Evolutionary conservation across 2,888 invertebrate species (phyloP).

Genomic region (Sphaerophoria taeniata): DNA sequence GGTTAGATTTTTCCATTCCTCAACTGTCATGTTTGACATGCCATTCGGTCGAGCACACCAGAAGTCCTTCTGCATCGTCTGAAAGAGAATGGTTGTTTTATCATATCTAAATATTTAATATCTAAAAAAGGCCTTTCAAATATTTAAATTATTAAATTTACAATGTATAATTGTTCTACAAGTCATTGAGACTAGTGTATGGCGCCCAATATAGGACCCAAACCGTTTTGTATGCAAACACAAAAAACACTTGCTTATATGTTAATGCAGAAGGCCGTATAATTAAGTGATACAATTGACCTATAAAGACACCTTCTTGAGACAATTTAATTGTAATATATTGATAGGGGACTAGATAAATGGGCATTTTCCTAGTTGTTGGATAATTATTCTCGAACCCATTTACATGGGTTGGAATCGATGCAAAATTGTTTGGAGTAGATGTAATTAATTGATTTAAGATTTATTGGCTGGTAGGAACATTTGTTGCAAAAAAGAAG

Average conservation of each 20-base stretch:
- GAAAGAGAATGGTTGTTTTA: constrained; percentile 72
- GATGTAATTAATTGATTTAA: too few species aligned
- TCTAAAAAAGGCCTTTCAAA: background rate
- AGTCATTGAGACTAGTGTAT: background rate
- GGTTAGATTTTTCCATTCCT: constrained; percentile 84
- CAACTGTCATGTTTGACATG: constrained; percentile 80
- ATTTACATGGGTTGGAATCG: too few species aligned
- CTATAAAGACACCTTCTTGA: too few species aligned
- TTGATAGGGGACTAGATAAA: too few species aligned
- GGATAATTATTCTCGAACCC: too few species aligned
- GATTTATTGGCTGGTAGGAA: too few species aligned
- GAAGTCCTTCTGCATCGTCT: constrained; percentile 83
- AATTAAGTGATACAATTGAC: too few species aligned
- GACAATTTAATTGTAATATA: too few species aligned
- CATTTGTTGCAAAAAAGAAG: too few species aligned
- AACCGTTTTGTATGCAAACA: background rate
- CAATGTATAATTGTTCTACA: background rate
- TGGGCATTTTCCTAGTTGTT: too few species aligned
- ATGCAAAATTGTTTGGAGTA: too few species aligned
- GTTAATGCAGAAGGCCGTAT: background rate
- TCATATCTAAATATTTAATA: background rate
- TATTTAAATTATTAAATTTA: background rate
- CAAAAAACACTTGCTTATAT: background rate
- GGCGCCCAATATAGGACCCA: background rate
- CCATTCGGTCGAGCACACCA: constrained; percentile 85